Evolutionary conservation across 2,888 invertebrate genomes (phyloP).

Genomic region (Spialia ferax): DNA sequence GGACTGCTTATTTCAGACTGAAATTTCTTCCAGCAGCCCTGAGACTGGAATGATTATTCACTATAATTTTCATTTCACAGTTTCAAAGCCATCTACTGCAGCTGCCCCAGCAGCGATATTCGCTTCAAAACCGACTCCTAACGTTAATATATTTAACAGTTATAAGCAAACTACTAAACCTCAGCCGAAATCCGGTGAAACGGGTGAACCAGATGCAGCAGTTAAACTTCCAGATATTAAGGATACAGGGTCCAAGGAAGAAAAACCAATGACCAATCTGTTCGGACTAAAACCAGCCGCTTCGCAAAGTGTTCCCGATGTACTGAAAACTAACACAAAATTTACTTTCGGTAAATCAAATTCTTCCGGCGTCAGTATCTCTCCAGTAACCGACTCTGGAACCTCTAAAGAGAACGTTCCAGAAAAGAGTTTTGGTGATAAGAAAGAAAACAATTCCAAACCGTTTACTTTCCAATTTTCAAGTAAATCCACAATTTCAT

Average conservation of each 20-base stretch:
- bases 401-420: slow-evolving; percentile 65
- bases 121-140: slow-evolving; percentile 66
- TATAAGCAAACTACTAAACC: slow-evolving; percentile 47
- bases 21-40: too few relatives aligned
- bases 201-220: slow-evolving; percentile 64
- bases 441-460: slow-evolving; percentile 58
- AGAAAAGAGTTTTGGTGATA: slow-evolving; percentile 52
- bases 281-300: slow-evolving; percentile 61
- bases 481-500: slow-evolving; percentile 50
- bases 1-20: too few relatives aligned
- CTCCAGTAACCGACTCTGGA: slow-evolving; percentile 52
- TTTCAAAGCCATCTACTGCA: slow-evolving; percentile 53
- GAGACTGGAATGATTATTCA: too few relatives aligned
- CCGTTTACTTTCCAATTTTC: slow-evolving; percentile 53
- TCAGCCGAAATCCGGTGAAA: slow-evolving; percentile 65
- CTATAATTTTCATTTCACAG: slow-evolving; percentile 49
- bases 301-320: slow-evolving; percentile 59
- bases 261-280: slow-evolving; percentile 63
- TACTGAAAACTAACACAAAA: slow-evolving; percentile 57
- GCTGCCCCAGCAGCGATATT: slow-evolving; percentile 56
- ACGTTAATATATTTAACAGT: slow-evolving; percentile 61
- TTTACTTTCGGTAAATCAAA: slow-evolving; percentile 52
- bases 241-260: slow-evolving; percentile 50
- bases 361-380: slow-evolving; percentile 46
- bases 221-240: slow-evolving; percentile 42